Percentiles rank a stretch among this genome's conserved stretches.
phyloP scores from a whole-genome alignment of 2,797 vertebrate genomes.

The Coendou prehensilis region DNA sequence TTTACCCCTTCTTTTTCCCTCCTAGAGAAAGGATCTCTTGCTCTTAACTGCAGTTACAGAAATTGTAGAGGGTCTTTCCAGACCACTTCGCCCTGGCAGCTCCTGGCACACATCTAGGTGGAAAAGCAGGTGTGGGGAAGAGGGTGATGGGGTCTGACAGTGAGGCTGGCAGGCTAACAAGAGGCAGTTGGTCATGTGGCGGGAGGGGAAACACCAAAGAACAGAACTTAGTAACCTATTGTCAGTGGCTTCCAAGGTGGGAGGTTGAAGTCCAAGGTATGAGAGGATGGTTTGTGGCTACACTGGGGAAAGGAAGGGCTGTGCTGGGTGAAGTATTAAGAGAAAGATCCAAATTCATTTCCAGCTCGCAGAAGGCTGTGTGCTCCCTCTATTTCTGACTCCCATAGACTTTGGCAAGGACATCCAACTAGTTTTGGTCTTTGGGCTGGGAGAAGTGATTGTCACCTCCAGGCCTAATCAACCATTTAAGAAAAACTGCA shows the following conservation, averaged over 20 bases:
- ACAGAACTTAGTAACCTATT: not conserved
- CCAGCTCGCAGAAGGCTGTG: not conserved
- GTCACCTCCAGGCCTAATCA: not conserved
- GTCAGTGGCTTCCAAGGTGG: not conserved
- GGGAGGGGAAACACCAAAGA: slow-evolving; percentile 37
- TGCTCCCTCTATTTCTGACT: not conserved
- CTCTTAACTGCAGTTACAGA: not conserved
- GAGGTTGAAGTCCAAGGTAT: slow-evolving; percentile 59
- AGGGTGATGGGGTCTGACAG: not conserved
- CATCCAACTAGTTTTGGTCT: slow-evolving; percentile 1
- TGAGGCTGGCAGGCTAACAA: not conserved
- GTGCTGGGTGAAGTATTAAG: not conserved
- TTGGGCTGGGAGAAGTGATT: not conserved
- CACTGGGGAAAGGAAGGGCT: slow-evolving; percentile 9
- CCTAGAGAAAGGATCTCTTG: slow-evolving; percentile 4
- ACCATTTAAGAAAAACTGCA: not conserved
- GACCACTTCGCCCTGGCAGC: not conserved
- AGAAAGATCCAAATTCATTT: not conserved
- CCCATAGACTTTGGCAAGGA: not conserved
- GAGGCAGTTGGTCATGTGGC: not conserved
- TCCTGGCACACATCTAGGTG: not conserved
- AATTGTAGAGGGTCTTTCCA: slow-evolving; percentile 22
- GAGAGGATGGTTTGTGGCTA: not conserved
- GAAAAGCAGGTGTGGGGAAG: not conserved
- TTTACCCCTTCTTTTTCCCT: not conserved